Evolutionary conservation across 2,888 invertebrate species (phyloP), one percentile per base, ranked within the genome.

Genomic region (Aethes cnicana): DNA sequence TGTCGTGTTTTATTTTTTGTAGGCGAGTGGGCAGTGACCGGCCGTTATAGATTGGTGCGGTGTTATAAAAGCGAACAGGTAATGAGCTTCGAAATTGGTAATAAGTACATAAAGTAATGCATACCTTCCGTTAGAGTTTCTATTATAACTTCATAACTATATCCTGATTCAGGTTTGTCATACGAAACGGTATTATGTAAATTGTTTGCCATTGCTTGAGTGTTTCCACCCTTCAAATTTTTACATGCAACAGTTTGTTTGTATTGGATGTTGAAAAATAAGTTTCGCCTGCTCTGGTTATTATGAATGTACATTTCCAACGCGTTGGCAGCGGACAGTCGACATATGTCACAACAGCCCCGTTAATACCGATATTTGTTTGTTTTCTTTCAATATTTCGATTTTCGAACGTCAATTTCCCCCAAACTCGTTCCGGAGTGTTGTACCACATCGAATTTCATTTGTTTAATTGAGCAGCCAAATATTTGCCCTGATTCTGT

Each of bases 61-160:
- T 72, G 75, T 75, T 74, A 77, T 79, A 79, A 81, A 80, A 73
- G 74, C 63, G 68, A 74, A 70, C 74, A 77, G 73, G 78, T 84
- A 85, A 84, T 84, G 78, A 81, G 77, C 70, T 79, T 72, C 75
- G 75, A 83, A 84, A 84, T 84, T 79, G 80, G 74, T 86, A 86
- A 84, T 84, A 75, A 80, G 81, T 81, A 74, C 80, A 84, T 84
- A 77, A 73, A 80, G 74, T 76, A 68, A 58, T 69, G 65, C 68
- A 62, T 64, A 61, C 67, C 53, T 49, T 62, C 64, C 64, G 69
- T 68, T 71, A 68, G 68, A 69, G 69, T 77, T 78, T 68, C 68
- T 77, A 72, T 77, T 75, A 76, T 75, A 62, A 63, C 70, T 70
- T 73, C 65, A 72, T 77, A 77, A 80, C 32, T 9, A 52, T 46